Evolutionary conservation across 2,113 vertebrate species (phyloP).

Genomic region (Scophthalmus maximus): DNA sequence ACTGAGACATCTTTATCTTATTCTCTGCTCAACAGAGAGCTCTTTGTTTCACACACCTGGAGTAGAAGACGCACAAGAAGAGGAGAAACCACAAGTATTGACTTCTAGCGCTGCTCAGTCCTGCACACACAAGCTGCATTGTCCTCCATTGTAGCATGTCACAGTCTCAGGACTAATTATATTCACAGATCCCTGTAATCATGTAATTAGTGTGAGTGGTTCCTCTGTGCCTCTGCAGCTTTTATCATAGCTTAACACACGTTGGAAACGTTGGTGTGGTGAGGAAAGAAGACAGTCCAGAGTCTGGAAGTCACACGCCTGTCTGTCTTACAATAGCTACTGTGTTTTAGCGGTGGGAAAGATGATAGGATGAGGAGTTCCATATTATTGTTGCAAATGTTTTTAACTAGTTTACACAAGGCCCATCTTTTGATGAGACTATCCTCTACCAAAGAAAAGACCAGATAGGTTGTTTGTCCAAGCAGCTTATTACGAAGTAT

Average conservation of each 20-base stretch:
- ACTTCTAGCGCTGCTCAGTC: background rate
- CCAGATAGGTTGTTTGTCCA: too few species aligned
- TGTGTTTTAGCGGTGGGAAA: constrained; percentile 5
- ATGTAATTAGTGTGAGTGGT: constrained; percentile 23
- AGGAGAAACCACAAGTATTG: background rate
- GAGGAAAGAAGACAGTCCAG: background rate
- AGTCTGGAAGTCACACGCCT: constrained; percentile 3
- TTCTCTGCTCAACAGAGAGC: background rate
- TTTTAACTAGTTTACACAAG: too few species aligned
- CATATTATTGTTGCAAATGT: too few species aligned
- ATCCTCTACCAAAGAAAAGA: too few species aligned
- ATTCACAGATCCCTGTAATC: constrained; percentile 40
- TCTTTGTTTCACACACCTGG: constrained; percentile 25
- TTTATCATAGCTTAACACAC: background rate
- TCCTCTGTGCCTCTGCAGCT: background rate
- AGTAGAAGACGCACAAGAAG: background rate
- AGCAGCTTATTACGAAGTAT: too few species aligned
- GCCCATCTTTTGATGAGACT: too few species aligned
- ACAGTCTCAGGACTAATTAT: constrained; percentile 24
- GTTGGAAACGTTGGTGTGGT: background rate
- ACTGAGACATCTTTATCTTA: too few species aligned
- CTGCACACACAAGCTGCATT: constrained; percentile 17
- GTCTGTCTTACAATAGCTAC: constrained; percentile 9
- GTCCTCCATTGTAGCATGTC: constrained; percentile 13
- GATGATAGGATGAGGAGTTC: too few species aligned